Evolutionary conservation across 1,140 invertebrate genomes (phyloP).

Genomic region (Cherax quadricarinatus): DNA sequence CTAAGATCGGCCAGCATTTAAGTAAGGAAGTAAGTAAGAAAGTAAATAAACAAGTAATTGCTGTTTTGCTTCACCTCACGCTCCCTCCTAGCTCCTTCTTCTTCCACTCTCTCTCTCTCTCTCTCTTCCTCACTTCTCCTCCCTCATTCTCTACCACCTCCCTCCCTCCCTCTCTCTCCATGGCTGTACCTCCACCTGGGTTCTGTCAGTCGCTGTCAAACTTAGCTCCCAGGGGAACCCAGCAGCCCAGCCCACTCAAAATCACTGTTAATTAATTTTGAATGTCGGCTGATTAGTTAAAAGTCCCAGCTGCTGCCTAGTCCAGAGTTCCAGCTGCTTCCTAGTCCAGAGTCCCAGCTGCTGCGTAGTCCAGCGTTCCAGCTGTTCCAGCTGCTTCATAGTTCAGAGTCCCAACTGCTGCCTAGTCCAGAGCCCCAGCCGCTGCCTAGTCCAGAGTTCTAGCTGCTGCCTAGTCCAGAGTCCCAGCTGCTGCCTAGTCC

Average conservation of each 20-base stretch:
- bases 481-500: too few species aligned
- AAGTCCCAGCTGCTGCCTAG: background rate
- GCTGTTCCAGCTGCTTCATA: too few species aligned
- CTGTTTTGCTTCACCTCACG: background rate
- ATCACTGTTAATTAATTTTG: slow-evolving; percentile 22
- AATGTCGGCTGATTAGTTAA: slow-evolving; percentile 4
- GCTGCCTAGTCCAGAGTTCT: too few species aligned
- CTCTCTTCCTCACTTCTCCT: background rate
- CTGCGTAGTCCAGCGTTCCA: too few species aligned
- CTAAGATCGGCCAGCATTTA: too few species aligned
- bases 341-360: background rate
- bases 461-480: too few species aligned
- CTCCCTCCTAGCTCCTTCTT: background rate
- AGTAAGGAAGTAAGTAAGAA: too few species aligned
- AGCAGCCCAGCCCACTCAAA: background rate
- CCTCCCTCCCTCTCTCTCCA: background rate
- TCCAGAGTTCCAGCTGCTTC: too few species aligned
- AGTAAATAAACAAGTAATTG: too few species aligned
- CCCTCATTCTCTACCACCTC: background rate
- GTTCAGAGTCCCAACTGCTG: too few species aligned
- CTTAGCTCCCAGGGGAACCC: background rate
- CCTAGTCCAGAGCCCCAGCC: too few species aligned
- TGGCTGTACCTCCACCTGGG: too few species aligned
- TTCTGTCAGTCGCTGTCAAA: background rate
- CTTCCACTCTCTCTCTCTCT: background rate